Conservation (phyloP, 1,140 invertebrate genomes). For the Notospermus geniculatus region DNA sequence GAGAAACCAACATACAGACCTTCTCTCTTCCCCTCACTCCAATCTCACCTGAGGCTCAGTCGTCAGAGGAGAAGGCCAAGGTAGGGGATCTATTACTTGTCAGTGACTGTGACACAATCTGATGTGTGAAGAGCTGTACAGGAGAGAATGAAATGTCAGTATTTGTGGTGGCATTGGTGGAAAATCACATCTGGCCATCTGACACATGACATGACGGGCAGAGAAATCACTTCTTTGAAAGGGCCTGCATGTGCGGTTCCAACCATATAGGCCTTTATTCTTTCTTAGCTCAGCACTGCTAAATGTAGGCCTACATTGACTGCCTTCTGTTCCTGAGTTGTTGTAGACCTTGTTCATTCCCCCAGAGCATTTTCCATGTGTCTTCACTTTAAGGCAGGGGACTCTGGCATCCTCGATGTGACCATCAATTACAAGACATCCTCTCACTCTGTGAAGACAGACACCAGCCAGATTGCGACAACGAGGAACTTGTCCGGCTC, state of each 20-base stretch:
- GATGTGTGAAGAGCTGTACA: not conserved
- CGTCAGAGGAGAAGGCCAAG: constrained; percentile 32
- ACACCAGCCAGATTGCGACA: not conserved
- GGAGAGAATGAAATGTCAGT: not conserved
- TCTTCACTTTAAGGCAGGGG: constrained; percentile 15
- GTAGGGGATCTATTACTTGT: constrained; percentile 44
- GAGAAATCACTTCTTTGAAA: too few species aligned
- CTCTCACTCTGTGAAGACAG: constrained; percentile 30
- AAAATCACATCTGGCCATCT: too few species aligned
- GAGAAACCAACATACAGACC: constrained; percentile 43
- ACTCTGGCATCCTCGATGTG: constrained; percentile 43
- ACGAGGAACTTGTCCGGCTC: constrained; percentile 7
- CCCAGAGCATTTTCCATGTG: too few species aligned
- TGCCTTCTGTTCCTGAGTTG: too few species aligned
- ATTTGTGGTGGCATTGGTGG: not conserved
- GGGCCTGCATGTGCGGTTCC: too few species aligned
- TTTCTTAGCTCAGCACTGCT: too few species aligned
- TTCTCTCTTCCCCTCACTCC: constrained; percentile 43
- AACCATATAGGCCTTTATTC: too few species aligned
- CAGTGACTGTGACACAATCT: constrained; percentile 52
- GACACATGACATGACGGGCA: too few species aligned
- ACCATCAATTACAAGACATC: constrained; percentile 49
- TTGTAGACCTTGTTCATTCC: too few species aligned
- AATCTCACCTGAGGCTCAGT: constrained; percentile 23
- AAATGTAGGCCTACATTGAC: too few species aligned